phyloP scores from a whole-genome alignment of 2,797 vertebrate genomes.

The Hipposideros larvatus region DNA sequence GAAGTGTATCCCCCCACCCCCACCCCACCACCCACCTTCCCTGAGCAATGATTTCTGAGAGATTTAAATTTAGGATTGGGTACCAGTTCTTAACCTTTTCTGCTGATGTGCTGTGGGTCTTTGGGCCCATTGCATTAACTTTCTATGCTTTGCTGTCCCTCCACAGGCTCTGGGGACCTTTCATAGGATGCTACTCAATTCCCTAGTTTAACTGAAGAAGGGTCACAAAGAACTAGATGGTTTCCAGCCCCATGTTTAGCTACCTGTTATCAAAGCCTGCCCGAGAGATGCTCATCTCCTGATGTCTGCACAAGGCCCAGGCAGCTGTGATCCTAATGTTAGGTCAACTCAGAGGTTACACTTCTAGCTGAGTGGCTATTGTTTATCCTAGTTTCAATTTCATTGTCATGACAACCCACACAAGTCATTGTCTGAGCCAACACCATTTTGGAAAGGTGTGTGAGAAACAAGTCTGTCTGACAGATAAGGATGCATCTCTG shows the following conservation, averaged over 20 bases:
- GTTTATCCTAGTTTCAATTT: constrained; percentile 81
- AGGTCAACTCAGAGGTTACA: constrained; percentile 72
- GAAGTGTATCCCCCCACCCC: neutral
- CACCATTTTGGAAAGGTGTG: neutral
- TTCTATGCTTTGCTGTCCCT: neutral
- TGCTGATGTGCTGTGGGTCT: neutral
- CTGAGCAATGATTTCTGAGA: neutral
- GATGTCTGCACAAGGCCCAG: neutral
- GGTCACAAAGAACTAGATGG: neutral
- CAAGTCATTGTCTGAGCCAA: constrained; percentile 21
- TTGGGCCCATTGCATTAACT: neutral
- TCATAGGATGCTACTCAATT: neutral
- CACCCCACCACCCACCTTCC: no score
- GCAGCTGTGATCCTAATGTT: constrained; percentile 17
- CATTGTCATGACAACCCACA: constrained; percentile 80
- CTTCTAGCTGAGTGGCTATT: constrained; percentile 72
- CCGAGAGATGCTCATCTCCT: constrained; percentile 11
- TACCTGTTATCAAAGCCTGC: constrained; percentile 1
- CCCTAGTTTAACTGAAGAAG: neutral
- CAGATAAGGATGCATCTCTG: neutral
- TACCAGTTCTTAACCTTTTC: neutral
- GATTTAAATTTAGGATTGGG: neutral
- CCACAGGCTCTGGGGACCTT: neutral
- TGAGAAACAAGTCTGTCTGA: neutral
- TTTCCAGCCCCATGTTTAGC: constrained; percentile 17